Conservation (phyloP, 2,888 invertebrate species). For the Clusia tigrina region DNA sequence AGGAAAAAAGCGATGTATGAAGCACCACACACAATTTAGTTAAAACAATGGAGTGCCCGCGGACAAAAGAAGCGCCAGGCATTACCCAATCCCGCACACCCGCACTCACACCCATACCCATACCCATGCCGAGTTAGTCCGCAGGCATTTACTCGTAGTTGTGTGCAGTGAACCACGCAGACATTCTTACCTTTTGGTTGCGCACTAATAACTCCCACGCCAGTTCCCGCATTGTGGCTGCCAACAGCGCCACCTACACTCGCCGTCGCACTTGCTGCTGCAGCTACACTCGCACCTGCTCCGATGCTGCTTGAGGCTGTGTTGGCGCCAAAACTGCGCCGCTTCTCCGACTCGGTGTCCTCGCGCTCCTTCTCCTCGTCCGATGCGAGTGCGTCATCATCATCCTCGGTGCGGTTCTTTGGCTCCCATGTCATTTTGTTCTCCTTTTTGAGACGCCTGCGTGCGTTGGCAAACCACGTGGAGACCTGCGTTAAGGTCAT, state of each 20-base stretch:
- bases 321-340: conserved; percentile 10
- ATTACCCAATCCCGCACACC: not conserved
- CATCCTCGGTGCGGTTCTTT: conserved; percentile 85
- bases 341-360: not conserved
- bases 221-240: conserved; percentile 2
- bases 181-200: conserved; percentile 17
- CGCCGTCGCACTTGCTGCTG: conserved; percentile 8
- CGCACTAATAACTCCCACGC: conserved; percentile 27
- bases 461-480: conserved; percentile 95
- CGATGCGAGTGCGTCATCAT: conserved; percentile 78
- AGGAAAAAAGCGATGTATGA: not conserved
- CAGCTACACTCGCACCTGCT: conserved; percentile 12
- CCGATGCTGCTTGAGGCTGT: conserved; percentile 3
- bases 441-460: conserved; percentile 90
- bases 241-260: conserved; percentile 19
- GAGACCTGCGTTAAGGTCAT: conserved; percentile 94
- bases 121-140: not conserved
- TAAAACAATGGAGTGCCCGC: conserved; percentile 5
- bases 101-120: not conserved
- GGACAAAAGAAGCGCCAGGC: conserved; percentile 6
- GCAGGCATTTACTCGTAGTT: not conserved
- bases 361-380: conserved; percentile 70
- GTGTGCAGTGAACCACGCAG: not conserved
- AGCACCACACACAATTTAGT: conserved; percentile 10
- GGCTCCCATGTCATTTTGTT: conserved; percentile 98